Percentiles rank a stretch among this genome's conserved stretches.
Conservation (phyloP, 1,140 invertebrate genomes). For the Parasteatoda tepidariorum region DNA sequence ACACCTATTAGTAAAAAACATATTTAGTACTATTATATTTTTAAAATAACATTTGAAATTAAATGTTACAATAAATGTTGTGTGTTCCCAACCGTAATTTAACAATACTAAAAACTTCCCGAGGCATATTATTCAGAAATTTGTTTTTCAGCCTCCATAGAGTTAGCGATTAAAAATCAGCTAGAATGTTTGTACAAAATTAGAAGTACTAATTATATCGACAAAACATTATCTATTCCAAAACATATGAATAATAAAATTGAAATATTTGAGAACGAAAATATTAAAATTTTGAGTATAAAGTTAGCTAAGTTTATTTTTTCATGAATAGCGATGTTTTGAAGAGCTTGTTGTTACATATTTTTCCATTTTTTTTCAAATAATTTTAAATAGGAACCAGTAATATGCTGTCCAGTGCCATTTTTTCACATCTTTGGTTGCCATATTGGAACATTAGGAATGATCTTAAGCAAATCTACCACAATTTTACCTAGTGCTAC, state of each 20-base stretch:
- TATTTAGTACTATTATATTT: too few species aligned
- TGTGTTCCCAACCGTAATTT: too few species aligned
- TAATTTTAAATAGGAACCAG: conserved; percentile 14
- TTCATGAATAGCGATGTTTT: not conserved
- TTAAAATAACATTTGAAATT: too few species aligned
- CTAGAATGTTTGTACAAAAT: too few species aligned
- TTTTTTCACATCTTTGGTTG: conserved; percentile 93
- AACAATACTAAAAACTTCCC: too few species aligned
- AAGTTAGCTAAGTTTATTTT: not conserved
- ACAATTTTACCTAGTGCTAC: conserved; percentile 78
- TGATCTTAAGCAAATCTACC: conserved; percentile 77
- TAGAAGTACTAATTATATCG: not conserved
- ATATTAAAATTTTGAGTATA: not conserved
- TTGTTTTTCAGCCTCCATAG: too few species aligned
- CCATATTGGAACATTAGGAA: conserved; percentile 76
- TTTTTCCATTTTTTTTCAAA: not conserved
- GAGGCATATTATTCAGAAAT: too few species aligned
- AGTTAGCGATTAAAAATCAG: too few species aligned
- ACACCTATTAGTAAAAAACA: too few species aligned
- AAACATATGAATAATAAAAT: not conserved
- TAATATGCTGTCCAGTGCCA: conserved; percentile 84
- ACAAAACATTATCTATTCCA: not conserved
- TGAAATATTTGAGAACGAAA: not conserved
- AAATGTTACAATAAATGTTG: too few species aligned
- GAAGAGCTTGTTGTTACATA: not conserved